Conservation (phyloP, 2,113 vertebrate genomes). For the Ctenodactylus gundi region DNA sequence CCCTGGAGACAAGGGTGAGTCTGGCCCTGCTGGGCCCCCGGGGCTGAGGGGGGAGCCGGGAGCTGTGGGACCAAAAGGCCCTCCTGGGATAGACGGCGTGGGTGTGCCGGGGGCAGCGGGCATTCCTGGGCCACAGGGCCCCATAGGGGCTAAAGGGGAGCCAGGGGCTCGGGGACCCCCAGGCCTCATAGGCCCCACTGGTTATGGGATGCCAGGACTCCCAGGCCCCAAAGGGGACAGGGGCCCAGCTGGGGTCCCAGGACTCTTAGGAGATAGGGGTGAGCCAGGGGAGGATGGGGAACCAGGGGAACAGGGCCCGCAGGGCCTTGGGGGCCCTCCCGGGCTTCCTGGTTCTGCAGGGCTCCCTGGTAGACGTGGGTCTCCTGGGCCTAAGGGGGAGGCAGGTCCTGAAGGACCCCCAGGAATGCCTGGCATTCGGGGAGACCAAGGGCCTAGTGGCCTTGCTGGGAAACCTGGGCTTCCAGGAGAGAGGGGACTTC, state of each 20-base stretch:
- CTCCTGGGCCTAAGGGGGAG: constrained; percentile 92
- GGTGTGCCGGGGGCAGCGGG: constrained; percentile 91
- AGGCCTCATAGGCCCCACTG: constrained; percentile 91
- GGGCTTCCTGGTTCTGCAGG: constrained; percentile 95
- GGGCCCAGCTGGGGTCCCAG: constrained; percentile 90
- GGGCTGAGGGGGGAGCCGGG: constrained; percentile 90
- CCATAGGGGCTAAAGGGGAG: constrained; percentile 92
- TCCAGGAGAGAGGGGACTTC: constrained; percentile 92
- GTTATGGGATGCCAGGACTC: constrained; percentile 95
- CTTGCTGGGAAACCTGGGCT: constrained; percentile 91
- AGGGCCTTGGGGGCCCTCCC: constrained; percentile 89
- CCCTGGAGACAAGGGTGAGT: constrained; percentile 90
- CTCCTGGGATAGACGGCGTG: constrained; percentile 89
- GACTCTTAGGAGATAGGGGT: constrained; percentile 92
- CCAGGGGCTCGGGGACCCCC: constrained; percentile 89
- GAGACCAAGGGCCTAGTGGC: constrained; percentile 92
- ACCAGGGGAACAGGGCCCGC: constrained; percentile 88
- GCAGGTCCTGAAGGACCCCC: constrained; percentile 90
- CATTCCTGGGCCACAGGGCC: constrained; percentile 89
- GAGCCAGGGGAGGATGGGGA: constrained; percentile 90
- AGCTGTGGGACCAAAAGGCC: constrained; percentile 88
- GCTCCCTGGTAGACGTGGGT: constrained; percentile 93
- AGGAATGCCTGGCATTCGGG: constrained; percentile 92
- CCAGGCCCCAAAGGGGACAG: constrained; percentile 93
- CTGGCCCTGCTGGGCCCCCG: constrained; percentile 87